Base-by-base conservation (phyloP, 2,113 vertebrate species). In the Larimichthys crocea region DNA sequence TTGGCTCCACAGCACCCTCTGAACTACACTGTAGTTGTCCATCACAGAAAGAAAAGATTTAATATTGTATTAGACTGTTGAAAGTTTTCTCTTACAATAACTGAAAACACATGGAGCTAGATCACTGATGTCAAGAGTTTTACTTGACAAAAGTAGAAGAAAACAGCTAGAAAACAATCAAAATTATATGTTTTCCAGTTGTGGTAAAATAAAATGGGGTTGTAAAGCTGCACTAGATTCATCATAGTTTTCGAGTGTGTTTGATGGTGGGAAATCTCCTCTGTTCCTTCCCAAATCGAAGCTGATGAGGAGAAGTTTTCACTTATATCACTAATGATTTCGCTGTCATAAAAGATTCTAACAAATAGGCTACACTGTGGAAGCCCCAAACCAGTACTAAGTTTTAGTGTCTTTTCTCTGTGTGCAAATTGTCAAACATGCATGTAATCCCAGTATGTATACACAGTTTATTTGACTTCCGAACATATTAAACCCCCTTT, bases 91-190 rank as follows among this genome's bases (percentile, higher is more conserved):
- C 29, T 76, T 81, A 22, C 24, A 71, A 5, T 69, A 86, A 93
- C 62, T 31, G 31, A 88, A 87, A 88, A 78, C 87, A 89, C 72
- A 82, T 91, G 78, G 52, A 79, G n/a, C 12, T 22, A n/a, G 17
- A 79, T 80, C 61, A 67, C 9, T 50, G 15, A 62, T 66, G 72
- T 86, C 35, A 56, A 15, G 16, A 19, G 10, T 67, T 71, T 35
- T 53, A 55, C 20, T 4, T 55, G 14, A 77, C 31, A 66, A 65
- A 66, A 57, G 59, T 26, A 22, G 19, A 84, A 6, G 40, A 68
- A 63, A 79, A 84, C 22, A 26, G 17, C 26, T 10, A 26, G 17
- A 62, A 60, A 48, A 56, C 22, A 55, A 15, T 22, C 22, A 29
- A 42, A 22, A 2, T 10, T 5, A 6, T 61, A 17, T 61, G 12